These are phyloP conservation scores for Psittacus erithacus DNA, from an alignment of 2,113 vertebrate genomes.

Conservation along the genomic window DNA sequence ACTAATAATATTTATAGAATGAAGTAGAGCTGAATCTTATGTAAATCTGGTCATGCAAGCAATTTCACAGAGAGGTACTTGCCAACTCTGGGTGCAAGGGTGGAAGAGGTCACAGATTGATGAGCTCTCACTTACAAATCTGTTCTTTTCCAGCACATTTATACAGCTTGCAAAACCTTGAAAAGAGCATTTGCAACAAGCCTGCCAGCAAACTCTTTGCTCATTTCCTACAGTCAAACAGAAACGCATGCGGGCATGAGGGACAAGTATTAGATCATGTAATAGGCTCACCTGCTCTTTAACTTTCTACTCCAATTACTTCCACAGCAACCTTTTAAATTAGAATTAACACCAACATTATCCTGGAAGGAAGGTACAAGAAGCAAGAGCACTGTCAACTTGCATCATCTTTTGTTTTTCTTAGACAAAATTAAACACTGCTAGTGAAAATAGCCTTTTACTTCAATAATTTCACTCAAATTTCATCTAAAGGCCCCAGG, in stretches of 20 bases:
- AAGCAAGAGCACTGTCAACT: background rate
- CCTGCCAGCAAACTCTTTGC: background rate
- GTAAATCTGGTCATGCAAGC: background rate
- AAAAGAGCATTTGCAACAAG: background rate
- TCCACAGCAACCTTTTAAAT: background rate
- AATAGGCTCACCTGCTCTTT: background rate
- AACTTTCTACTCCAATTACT: background rate
- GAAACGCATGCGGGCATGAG: rapidly evolving
- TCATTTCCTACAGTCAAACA: rapidly evolving
- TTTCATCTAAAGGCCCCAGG: background rate
- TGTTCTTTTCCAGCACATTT: background rate
- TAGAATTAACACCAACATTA: rapidly evolving
- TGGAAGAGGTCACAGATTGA: background rate
- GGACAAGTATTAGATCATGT: background rate
- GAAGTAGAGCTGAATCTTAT: background rate
- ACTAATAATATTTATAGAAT: background rate
- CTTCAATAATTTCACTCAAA: background rate
- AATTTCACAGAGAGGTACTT: background rate
- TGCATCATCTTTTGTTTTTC: background rate
- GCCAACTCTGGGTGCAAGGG: background rate
- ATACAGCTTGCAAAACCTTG: background rate
- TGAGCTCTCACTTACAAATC: background rate
- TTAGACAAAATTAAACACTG: background rate
- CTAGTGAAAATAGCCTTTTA: background rate
- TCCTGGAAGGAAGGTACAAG: background rate